Evolutionary conservation across 1,140 invertebrate genomes (phyloP).

Genomic region (Penaeus vannamei): DNA sequence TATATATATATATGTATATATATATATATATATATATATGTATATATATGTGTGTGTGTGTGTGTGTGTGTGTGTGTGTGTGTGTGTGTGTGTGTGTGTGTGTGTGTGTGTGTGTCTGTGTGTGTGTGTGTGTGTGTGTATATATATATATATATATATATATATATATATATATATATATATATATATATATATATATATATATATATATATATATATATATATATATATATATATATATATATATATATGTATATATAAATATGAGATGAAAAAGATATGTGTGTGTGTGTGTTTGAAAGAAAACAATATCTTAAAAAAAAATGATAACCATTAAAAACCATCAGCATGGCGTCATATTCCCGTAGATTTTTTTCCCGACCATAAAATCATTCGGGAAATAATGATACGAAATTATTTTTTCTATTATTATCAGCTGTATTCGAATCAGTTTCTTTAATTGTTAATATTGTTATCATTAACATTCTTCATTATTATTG

Average conservation of each 20-base stretch:
- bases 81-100: no score
- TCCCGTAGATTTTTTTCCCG: no score
- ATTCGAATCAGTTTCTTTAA: no score
- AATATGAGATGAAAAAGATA: not conserved
- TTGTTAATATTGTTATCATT: no score
- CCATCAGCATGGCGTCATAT: no score
- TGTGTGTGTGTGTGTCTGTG: not conserved
- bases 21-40: slow-evolving; percentile 23
- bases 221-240: slow-evolving; percentile 27
- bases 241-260: slow-evolving; percentile 24
- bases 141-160: not conserved
- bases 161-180: slow-evolving; percentile 20
- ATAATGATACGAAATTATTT: no score
- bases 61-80: not conserved
- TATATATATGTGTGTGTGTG: slow-evolving; percentile 23
- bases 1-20: slow-evolving; percentile 23
- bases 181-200: slow-evolving; percentile 7
- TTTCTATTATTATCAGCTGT: no score
- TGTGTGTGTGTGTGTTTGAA: no score
- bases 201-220: slow-evolving; percentile 31
- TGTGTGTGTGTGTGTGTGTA: not conserved
- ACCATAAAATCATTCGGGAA: no score
- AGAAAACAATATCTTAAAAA: no score
- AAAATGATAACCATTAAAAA: no score
- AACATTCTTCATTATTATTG: no score